Percentiles rank a stretch among this genome's conserved stretches.
phyloP scores from a whole-genome alignment of 2,888 invertebrate genomes.

The Acrobasis suavella region DNA sequence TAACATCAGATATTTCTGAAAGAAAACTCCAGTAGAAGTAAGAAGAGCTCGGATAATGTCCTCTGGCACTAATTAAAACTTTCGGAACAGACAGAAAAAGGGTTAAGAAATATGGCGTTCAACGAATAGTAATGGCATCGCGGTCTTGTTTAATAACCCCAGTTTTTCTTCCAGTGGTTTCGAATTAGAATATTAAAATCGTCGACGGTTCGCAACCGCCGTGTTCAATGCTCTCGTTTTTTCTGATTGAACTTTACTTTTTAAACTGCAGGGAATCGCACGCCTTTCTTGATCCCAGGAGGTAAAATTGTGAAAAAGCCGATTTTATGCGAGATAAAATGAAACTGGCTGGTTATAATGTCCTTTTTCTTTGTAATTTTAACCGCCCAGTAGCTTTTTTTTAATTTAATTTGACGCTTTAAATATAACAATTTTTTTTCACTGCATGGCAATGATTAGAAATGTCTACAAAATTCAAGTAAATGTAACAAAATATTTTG shows the following conservation, averaged over 20 bases:
- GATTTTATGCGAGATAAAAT: constrained; percentile 22
- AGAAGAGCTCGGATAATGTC: constrained; percentile 74
- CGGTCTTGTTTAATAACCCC: constrained; percentile 66
- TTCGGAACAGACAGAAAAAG: constrained; percentile 72
- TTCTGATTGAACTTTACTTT: constrained; percentile 23
- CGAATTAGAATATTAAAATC: constrained; percentile 57
- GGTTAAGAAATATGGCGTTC: constrained; percentile 76
- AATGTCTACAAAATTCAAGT: no score
- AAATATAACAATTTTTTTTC: neutral
- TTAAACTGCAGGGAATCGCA: constrained; percentile 24
- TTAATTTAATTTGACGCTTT: neutral
- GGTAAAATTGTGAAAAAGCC: constrained; percentile 18
- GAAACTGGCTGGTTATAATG: constrained; percentile 10
- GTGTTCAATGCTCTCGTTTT: constrained; percentile 21
- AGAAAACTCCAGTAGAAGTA: constrained; percentile 57
- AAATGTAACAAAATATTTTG: no score
- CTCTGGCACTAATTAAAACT: constrained; percentile 82
- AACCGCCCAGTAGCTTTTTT: neutral
- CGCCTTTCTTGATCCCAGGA: constrained; percentile 13
- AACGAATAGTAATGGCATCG: constrained; percentile 70
- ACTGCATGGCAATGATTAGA: no score
- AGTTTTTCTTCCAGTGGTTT: constrained; percentile 59
- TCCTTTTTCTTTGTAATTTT: constrained; percentile 2
- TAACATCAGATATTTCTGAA: constrained; percentile 61
- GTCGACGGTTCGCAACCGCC: constrained; percentile 30